Base-by-base conservation (phyloP, 2,888 invertebrate genomes). In the Sesia apiformis region DNA sequence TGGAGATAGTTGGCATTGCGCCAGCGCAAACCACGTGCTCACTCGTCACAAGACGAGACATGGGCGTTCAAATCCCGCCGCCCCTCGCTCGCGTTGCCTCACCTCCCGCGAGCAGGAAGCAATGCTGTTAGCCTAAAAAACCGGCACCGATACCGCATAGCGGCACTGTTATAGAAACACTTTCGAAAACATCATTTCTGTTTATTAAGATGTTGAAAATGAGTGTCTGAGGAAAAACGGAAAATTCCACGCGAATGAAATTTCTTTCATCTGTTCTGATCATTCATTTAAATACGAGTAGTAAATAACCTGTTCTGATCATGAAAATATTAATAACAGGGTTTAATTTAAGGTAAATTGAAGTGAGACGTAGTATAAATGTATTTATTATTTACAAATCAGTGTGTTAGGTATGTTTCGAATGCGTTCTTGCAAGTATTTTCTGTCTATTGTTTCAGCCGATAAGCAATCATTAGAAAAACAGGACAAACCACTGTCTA, bases 1-100 rank as follows among this genome's bases (percentile, higher is more conserved):
- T 89, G 88, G 89, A 89, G 87, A 87, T 86, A 76, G 81, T 85
- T 89, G 89, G 89, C 88, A 62, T 40, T 66, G 76, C 76, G 87
- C 89, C 89, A 89, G 80, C 74, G 72, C 71, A 72, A 67, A 81
- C 89, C 89, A 88, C 88, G 89, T 89, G 88, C 74, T 77, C 69
- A 61, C 67, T 70, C 76, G 83, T 88, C 89, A 89, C 84, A 86
- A 76, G 86, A 81, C 80, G 71, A 70, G 66, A 72, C 78, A 70
- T 75, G 75, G 78, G 73, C 71, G 69, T 57, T 61, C 54, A 57
- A 23, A 6, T 43, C 6, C 39, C 52, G 23, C 43, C 42, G 42
- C n/a, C 38, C 23, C 52, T 23, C 6, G 52, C 41, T 40, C 54
- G 49, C 56, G 39, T 46, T 46, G 46, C 38, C 6, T 50, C 42